A percentile compares a stretch with the other conserved stretches of the same genome.
Conservation (phyloP, 2,113 vertebrate genomes). For the Bos javanicus region DNA sequence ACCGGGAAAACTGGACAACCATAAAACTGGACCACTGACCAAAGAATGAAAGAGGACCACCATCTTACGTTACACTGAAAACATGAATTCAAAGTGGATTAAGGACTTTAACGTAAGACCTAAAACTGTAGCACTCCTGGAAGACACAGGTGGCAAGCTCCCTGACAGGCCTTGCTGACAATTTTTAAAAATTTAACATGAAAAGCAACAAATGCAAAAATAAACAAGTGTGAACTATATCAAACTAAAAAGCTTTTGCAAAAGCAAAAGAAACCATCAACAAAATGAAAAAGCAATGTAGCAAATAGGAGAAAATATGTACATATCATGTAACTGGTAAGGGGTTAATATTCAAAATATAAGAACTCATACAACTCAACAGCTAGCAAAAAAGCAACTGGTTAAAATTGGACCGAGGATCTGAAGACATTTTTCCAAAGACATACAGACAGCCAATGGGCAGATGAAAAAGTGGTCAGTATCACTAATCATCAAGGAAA, state of each 20-base stretch:
- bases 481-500: not conserved
- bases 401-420: not conserved
- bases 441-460: not conserved
- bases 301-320: not conserved
- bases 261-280: not conserved
- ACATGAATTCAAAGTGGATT: not conserved
- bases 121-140: not conserved
- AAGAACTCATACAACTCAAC: not conserved
- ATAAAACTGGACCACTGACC: not conserved
- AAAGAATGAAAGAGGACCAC: not conserved
- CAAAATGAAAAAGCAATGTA: not conserved
- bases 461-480: not conserved
- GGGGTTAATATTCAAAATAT: not conserved
- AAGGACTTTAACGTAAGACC: not conserved
- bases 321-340: not conserved
- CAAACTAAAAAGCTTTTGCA: not conserved
- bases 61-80: not conserved
- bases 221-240: not conserved
- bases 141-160: not conserved
- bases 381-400: not conserved
- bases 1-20: not conserved
- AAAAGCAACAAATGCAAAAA: not conserved
- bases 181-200: not conserved
- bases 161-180: not conserved
- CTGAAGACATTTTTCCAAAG: not conserved